Conservation (phyloP, 2,797 vertebrate genomes). For the Potorous gilbertii region DNA sequence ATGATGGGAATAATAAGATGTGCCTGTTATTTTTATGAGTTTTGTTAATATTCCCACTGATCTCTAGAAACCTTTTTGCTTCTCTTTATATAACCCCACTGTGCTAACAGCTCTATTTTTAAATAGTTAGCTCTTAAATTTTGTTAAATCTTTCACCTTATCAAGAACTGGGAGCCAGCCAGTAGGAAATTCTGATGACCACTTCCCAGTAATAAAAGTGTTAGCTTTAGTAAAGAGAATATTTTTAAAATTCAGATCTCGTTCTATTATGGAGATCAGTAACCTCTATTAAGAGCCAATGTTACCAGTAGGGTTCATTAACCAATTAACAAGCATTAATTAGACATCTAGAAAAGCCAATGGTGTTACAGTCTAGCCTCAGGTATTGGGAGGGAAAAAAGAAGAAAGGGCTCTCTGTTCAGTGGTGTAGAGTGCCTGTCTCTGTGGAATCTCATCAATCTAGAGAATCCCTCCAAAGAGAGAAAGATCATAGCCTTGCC, state of each 20-base stretch:
- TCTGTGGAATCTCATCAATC: background rate
- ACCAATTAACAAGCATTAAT: background rate
- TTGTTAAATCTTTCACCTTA: background rate
- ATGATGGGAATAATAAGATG: background rate
- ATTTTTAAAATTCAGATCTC: background rate
- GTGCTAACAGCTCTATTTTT: background rate
- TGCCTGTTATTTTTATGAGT: background rate
- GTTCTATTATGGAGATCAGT: background rate
- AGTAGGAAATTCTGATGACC: background rate
- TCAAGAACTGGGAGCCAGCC: background rate
- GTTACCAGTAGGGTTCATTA: background rate
- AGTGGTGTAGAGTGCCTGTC: background rate
- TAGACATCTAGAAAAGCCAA: background rate
- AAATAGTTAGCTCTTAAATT: background rate
- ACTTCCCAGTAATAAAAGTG: background rate
- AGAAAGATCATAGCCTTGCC: background rate
- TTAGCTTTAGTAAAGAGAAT: background rate
- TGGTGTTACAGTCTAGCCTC: background rate
- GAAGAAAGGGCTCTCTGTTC: background rate
- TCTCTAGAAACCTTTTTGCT: background rate
- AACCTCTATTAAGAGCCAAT: background rate
- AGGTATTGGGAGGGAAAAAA: background rate
- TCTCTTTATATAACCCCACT: background rate
- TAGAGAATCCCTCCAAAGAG: background rate
- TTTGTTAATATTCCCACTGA: background rate